Evolutionary conservation across 2,797 vertebrate genomes (phyloP), one percentile per base, ranked within the genome.

Genomic region (Fundulus diaphanus): DNA sequence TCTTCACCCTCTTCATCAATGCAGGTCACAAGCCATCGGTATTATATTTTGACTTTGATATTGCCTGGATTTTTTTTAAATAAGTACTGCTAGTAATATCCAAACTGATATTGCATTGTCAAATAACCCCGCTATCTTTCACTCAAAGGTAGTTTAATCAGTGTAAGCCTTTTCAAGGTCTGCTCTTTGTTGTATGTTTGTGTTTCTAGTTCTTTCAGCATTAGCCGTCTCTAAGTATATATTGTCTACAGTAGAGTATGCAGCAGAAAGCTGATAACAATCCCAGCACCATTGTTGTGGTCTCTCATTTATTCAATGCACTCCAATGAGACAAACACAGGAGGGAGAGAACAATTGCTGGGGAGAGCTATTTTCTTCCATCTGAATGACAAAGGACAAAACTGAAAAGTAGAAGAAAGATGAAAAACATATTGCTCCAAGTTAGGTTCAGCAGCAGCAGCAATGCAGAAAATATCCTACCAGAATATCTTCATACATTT

Each of bases 191-290:
- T 35, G 8, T 24, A 8, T 33, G 52, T 42, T 24, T 42, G 61
- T 73, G 37, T 84, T 80, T 31, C 29, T 48, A 48, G 76, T 33
- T 59, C 70, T 71, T 74, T 31, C 24, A 67, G 67, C 65, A 80
- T 88, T 78, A 79, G 76, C 70, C 85, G 84, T 89, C 81, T 70
- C 20, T 65, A 15, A 35, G 56, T 82, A 75, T 78, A 73, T 44
- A 74, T 77, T 6, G 40, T 84, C 48, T 82, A 81, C 69, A 86
- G 83, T 82, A 81, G 74, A 73, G 83, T 81, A 70, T 63, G 35
- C 79, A 67, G 73, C 46, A 73, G 31, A 88, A 78, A 61, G 77
- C 84, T 83, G 85, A 89, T 89, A 91, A 82, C 89, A 91, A 82
- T 87, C 57, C 84, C 80, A 79, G 63, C 67, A 85, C 87, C 70